These are phyloP conservation scores for Eupithecia subumbrata DNA, from an alignment of 2,888 invertebrate genomes.

Conservation along the genomic window DNA sequence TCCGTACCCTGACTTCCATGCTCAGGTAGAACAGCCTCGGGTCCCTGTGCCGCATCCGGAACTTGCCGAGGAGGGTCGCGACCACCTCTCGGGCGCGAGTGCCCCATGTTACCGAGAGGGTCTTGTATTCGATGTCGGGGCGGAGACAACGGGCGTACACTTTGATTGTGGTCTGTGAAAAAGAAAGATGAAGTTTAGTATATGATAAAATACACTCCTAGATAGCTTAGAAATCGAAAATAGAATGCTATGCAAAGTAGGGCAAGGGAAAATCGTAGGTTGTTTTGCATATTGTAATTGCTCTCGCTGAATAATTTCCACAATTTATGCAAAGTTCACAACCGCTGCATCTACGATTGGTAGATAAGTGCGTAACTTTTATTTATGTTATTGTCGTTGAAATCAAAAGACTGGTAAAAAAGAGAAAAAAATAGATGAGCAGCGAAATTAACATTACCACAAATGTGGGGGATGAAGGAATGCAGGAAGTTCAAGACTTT, in stretches of 20 bases:
- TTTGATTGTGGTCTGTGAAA: conserved; percentile 93
- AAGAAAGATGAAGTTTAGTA: conserved; percentile 11
- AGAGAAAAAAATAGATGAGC: neutral
- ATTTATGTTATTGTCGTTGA: neutral
- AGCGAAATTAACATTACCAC: neutral
- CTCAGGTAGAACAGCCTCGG: conserved; percentile 96
- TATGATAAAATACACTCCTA: neutral
- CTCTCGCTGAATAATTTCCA: conserved; percentile 6
- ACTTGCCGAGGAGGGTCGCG: conserved; percentile 92
- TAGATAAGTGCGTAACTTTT: neutral
- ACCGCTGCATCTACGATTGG: neutral
- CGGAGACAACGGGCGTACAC: conserved; percentile 95
- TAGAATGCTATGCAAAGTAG: conserved; percentile 6
- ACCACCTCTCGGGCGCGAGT: conserved; percentile 95
- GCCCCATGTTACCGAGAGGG: conserved; percentile 94
- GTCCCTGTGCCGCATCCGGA: conserved; percentile 95
- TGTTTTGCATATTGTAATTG: conserved; percentile 23
- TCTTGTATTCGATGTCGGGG: conserved; percentile 98
- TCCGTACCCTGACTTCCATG: conserved; percentile 96
- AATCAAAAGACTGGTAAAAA: neutral
- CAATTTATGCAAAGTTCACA: neutral
- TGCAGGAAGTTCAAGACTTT: conserved; percentile 25
- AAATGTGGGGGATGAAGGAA: neutral
- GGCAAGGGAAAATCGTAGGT: conserved; percentile 14
- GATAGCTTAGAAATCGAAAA: neutral